Evolutionary conservation across 2,888 invertebrate genomes (phyloP), one percentile per base, ranked within the genome.

Genomic region (Drosophila melanosoma): DNA sequence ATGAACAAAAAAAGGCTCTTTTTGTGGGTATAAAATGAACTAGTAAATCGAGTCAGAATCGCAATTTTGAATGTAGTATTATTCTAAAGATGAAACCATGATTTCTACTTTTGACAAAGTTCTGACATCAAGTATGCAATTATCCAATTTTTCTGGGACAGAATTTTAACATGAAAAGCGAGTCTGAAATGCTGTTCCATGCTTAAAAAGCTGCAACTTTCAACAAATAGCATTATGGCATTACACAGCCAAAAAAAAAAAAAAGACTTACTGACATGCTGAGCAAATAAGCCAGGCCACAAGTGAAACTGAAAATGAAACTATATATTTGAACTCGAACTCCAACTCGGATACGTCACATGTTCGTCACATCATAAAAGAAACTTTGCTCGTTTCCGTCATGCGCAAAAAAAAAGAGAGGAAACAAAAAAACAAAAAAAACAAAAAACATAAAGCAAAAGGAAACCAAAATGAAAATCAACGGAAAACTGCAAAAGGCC

Each of bases 301-400:
- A 80, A 81, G 66, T 70, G 81, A 83, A 85, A 83, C 61, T 52
- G 89, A 76, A 76, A 83, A 53, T 67, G 80, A 76, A 81, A 75
- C 62, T 42, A 61, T 75, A 61, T 75, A 65, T 68, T 64, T 62
- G 12, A 42, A 53, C 49, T 56, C 49, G 63, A 42, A 72, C 32
- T 60, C 17, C 1, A 20, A 36, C 23, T 15, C 40, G 36, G 59
- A 71, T 58, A 54, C 60, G 67, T 69, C 65, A 38, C 68, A 62
- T 40, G 66, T 40, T 51, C 63, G 54, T 71, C 69, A 73, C 70
- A 74, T 80, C 81, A 82, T 81, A 81, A 76, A 86, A 26, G n/a
- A 56, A 83, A 86, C 75, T 88, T 83, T 81, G 58, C 73, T 68
- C 69, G 76, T 84, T 82, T 79, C 79, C 84, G 69, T 53, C 54